Percentiles rank a stretch among this genome's conserved stretches.
Conservation (phyloP, 2,113 vertebrate genomes). For the Pedionomus torquatus region DNA sequence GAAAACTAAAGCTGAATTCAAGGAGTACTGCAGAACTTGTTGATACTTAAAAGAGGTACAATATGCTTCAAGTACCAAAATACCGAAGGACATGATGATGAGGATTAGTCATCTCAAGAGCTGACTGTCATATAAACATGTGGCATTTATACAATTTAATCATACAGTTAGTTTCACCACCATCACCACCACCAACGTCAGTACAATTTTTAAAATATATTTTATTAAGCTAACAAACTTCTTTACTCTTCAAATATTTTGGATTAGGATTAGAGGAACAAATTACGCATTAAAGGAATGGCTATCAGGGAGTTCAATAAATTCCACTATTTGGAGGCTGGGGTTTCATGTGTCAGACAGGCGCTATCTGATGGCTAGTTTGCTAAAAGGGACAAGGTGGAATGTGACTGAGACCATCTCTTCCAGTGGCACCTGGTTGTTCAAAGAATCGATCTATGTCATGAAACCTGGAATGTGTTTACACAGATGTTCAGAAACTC, state of each 20-base stretch:
- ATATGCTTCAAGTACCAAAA: not conserved
- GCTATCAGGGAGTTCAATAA: not conserved
- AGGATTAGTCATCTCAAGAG: not conserved
- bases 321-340: not conserved
- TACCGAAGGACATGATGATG: not conserved
- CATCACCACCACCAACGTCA: not conserved
- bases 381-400: not conserved
- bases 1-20: not conserved
- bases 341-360: not conserved
- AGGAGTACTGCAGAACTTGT: not conserved
- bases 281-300: not conserved
- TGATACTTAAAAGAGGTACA: not conserved
- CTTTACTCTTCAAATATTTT: not conserved
- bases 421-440: not conserved
- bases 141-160: not conserved
- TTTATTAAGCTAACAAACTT: not conserved
- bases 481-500: not conserved
- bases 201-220: not conserved
- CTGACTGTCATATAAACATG: not conserved
- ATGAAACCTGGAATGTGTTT: not conserved
- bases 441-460: not conserved
- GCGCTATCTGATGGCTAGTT: not conserved
- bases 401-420: accelerated
- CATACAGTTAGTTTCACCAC: not conserved
- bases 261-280: not conserved